phyloP scores from a whole-genome alignment of 2,888 invertebrate species.

The Globia sparganii region DNA sequence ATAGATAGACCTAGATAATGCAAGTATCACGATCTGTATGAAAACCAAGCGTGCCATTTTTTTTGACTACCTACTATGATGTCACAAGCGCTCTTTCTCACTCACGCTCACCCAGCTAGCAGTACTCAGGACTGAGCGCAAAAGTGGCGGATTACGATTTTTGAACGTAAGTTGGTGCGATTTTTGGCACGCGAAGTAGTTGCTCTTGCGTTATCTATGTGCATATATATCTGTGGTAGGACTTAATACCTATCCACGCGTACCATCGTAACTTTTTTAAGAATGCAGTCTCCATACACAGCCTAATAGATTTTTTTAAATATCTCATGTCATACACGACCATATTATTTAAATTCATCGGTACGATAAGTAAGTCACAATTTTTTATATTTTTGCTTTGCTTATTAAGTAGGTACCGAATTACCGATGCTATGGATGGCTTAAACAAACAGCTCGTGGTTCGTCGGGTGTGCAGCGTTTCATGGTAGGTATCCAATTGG shows the following conservation, averaged over 20 bases:
- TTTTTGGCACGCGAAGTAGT: too few relatives aligned
- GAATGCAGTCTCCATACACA: not conserved
- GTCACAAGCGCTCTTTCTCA: too few relatives aligned
- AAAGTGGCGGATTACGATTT: too few relatives aligned
- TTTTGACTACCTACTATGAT: too few relatives aligned
- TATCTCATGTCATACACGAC: conserved; percentile 27
- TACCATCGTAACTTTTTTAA: not conserved
- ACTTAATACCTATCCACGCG: not conserved
- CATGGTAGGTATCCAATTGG: conserved; percentile 15
- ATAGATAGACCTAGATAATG: too few relatives aligned
- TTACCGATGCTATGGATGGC: not conserved
- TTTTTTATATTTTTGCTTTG: conserved; percentile 4
- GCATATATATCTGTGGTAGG: too few relatives aligned
- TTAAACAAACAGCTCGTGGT: not conserved
- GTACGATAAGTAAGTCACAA: conserved; percentile 14
- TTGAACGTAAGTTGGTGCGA: too few relatives aligned
- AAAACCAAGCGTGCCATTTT: too few relatives aligned
- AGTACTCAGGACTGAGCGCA: too few relatives aligned
- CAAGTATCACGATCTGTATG: too few relatives aligned
- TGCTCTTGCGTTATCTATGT: too few relatives aligned
- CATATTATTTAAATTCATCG: conserved; percentile 20
- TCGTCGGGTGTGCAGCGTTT: not conserved
- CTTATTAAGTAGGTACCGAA: not conserved
- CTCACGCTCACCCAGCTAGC: too few relatives aligned
- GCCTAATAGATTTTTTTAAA: conserved; percentile 47